A percentile compares a stretch with the other conserved stretches of the same genome.
phyloP scores from a whole-genome alignment of 2,888 invertebrate species.

The Eremobia ochroleuca region DNA sequence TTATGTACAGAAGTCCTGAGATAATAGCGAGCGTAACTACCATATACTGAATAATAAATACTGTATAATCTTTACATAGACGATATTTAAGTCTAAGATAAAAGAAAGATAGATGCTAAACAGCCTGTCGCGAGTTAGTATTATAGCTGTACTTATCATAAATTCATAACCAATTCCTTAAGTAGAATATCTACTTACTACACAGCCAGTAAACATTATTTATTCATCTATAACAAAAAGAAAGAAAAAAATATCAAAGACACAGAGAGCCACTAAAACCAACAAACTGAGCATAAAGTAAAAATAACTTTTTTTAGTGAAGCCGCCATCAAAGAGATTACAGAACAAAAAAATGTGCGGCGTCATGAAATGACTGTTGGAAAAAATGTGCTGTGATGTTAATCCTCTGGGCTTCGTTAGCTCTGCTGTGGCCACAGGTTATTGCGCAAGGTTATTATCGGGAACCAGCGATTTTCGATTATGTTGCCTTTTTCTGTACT shows the following conservation, averaged over 20 bases:
- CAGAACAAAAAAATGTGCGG: conserved; percentile 60
- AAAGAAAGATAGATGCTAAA: conserved; percentile 22
- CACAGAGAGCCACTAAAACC: conserved; percentile 44
- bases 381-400: conserved; percentile 59
- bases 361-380: conserved; percentile 64
- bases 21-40: conserved; percentile 21
- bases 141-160: conserved; percentile 45
- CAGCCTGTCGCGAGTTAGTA: conserved; percentile 1
- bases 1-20: conserved; percentile 51
- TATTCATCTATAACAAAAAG: conserved; percentile 47
- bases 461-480: conserved; percentile 60
- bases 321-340: conserved; percentile 78
- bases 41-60: conserved; percentile 41
- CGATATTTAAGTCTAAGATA: conserved; percentile 22
- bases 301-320: conserved; percentile 69
- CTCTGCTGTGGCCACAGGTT: conserved; percentile 25
- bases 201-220: conserved; percentile 39
- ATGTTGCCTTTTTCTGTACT: conserved; percentile 34
- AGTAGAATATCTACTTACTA: conserved; percentile 42
- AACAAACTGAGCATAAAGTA: conserved; percentile 54
- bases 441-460: conserved; percentile 54
- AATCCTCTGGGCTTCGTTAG: conserved; percentile 70
- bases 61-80: conserved; percentile 21
- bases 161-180: conserved; percentile 56
- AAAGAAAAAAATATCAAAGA: conserved; percentile 55